Evolutionary conservation across 2,113 vertebrate species (phyloP), one percentile per base, ranked within the genome.

Genomic region (Neomonachus schauinslandi): DNA sequence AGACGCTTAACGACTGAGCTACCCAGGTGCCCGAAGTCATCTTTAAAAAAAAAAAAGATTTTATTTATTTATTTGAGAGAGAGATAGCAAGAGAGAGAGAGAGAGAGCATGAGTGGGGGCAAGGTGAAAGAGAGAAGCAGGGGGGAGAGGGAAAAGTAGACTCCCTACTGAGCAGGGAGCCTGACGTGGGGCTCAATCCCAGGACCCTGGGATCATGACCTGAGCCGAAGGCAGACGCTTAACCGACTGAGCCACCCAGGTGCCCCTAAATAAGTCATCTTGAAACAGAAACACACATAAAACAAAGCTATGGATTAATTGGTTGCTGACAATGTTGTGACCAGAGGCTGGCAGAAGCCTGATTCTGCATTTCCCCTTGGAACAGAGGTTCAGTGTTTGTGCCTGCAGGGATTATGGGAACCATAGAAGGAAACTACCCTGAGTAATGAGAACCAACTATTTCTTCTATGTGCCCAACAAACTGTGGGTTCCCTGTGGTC

Each of bases 281-380:
- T 51, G 33, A 57, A 36, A 65, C 22, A 46, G 71, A 82, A 21
- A 22, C 83, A 36, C 42, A 22, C 15, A 8, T 0, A 21, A 1
- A 15, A 10, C 51, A 7, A 21, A 36, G 49, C 2, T 19, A 0
- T 33, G 12, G 19, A 22, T 31, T 0, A 2, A 21, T 1, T 0
- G 13, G 89, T 3, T 6, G 89, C 39, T 28, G 63, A 39, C 33
- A 53, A 39, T 14, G 3, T 31, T 31, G 63, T 7, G 79, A 26
- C 67, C 46, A 46, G 57, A 16, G 22, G 69, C 46, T 28, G 3
- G 4, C 13, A 19, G 77, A 21, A 67, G 7, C 79, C 49, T 28
- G 39, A 4, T 12, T 49, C 46, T 39, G 16, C 8, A 0, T 16
- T 18, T 65, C 36, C 87, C 59, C 22, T 1, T 7, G 49, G 87